These are phyloP conservation scores for Pocillopora grandis DNA, from an alignment of 92 coral and sea anemone genomes.

Conservation along the genomic window DNA sequence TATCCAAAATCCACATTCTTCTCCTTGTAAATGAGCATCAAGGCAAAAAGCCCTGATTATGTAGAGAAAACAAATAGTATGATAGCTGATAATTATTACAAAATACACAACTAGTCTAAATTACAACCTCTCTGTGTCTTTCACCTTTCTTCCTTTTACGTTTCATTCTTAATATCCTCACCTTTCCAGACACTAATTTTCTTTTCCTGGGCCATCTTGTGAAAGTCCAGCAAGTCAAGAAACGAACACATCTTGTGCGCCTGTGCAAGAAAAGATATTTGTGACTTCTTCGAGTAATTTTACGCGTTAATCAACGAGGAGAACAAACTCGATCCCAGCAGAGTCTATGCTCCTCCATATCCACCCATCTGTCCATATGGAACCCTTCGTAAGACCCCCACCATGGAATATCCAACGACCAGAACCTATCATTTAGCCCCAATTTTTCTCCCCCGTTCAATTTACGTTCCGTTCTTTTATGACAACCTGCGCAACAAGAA, in stretches of 20 bases:
- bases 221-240: conserved; percentile 86
- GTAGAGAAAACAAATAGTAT: not conserved
- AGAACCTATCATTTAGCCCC: too few relatives aligned
- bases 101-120: not conserved
- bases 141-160: not conserved
- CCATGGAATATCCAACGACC: too few relatives aligned
- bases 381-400: too few relatives aligned
- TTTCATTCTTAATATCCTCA: not conserved
- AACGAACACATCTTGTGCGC: conserved; percentile 96
- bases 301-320: too few relatives aligned
- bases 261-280: conserved; percentile 28
- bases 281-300: too few relatives aligned
- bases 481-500: too few relatives aligned
- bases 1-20: conserved; percentile 72
- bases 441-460: too few relatives aligned
- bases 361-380: too few relatives aligned
- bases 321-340: too few relatives aligned
- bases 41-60: conserved; percentile 75
- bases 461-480: too few relatives aligned
- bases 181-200: conserved; percentile 82
- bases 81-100: not conserved
- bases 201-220: conserved; percentile 61
- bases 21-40: conserved; percentile 84
- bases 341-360: too few relatives aligned
- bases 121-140: not conserved